Percentiles rank a stretch among this genome's conserved stretches.
phyloP scores from a whole-genome alignment of 2,888 invertebrate genomes.

The Argyresthia albistria region DNA sequence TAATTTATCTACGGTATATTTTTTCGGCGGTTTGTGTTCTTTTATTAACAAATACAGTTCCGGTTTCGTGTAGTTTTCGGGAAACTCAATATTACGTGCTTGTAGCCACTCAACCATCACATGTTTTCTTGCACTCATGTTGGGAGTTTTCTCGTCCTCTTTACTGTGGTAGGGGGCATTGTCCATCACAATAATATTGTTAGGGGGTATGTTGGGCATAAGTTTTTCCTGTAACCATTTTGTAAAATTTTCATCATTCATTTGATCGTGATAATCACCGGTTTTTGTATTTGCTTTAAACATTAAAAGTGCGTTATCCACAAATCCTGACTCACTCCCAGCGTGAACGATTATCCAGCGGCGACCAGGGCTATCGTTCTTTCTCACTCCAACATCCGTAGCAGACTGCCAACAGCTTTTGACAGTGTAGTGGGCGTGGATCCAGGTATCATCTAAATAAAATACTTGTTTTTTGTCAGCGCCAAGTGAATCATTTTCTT shows the following conservation, averaged over 20 bases:
- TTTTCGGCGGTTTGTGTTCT: slow-evolving; percentile 8
- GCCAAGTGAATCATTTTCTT: not conserved
- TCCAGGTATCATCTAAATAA: not conserved
- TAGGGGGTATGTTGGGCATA: no score
- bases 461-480: not conserved
- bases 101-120: slow-evolving; percentile 12
- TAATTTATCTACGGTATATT: no score
- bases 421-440: not conserved
- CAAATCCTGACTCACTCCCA: slow-evolving; percentile 2
- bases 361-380: not conserved
- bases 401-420: not conserved
- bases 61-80: slow-evolving; percentile 11
- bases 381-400: not conserved
- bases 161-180: not conserved
- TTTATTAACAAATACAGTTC: slow-evolving; percentile 12
- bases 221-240: no score
- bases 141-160: not conserved
- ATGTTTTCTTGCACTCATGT: slow-evolving; percentile 11
- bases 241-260: not conserved
- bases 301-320: not conserved
- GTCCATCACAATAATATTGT: no score
- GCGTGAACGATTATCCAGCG: slow-evolving; percentile 1
- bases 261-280: slow-evolving; percentile 2
- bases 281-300: slow-evolving; percentile 3
- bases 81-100: slow-evolving; percentile 12